phyloP scores from a whole-genome alignment of 2,888 invertebrate species.

The Troides helena region DNA sequence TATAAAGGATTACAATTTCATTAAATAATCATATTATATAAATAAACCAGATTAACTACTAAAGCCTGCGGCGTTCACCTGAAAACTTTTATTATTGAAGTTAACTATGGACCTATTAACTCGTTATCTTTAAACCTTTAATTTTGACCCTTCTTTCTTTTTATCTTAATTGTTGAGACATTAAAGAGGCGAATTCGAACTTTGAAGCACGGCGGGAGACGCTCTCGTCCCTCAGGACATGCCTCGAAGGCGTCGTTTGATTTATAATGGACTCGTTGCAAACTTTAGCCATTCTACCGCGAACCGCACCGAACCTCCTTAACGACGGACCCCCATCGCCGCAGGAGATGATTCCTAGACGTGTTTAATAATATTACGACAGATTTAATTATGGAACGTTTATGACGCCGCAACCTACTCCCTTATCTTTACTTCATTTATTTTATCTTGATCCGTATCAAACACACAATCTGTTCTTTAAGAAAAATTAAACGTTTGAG shows the following conservation, averaged over 20 bases:
- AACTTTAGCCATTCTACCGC: constrained; percentile 77
- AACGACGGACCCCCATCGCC: constrained; percentile 76
- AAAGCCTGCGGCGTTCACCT: not conserved
- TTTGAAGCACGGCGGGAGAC: constrained; percentile 70
- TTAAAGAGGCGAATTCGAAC: constrained; percentile 76
- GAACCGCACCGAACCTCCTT: constrained; percentile 73
- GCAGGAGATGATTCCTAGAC: constrained; percentile 79
- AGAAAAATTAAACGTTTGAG: not conserved
- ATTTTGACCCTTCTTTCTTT: constrained; percentile 78
- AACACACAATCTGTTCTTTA: not conserved
- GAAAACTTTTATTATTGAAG: constrained; percentile 46
- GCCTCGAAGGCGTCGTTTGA: constrained; percentile 79
- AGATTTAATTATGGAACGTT: constrained; percentile 79
- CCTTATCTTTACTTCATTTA: constrained; percentile 63
- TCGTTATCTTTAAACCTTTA: constrained; percentile 79
- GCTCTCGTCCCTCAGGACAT: constrained; percentile 76
- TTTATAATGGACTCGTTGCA: constrained; percentile 80
- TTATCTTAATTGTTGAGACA: constrained; percentile 80
- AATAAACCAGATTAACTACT: not conserved
- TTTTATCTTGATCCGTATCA: constrained; percentile 39
- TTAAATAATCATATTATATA: not conserved
- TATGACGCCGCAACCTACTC: constrained; percentile 66
- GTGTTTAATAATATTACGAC: constrained; percentile 80
- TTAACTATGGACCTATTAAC: constrained; percentile 68
- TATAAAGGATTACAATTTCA: no score